Evolutionary conservation across 2,888 invertebrate species (phyloP).

Genomic region (Orchestes rusci): DNA sequence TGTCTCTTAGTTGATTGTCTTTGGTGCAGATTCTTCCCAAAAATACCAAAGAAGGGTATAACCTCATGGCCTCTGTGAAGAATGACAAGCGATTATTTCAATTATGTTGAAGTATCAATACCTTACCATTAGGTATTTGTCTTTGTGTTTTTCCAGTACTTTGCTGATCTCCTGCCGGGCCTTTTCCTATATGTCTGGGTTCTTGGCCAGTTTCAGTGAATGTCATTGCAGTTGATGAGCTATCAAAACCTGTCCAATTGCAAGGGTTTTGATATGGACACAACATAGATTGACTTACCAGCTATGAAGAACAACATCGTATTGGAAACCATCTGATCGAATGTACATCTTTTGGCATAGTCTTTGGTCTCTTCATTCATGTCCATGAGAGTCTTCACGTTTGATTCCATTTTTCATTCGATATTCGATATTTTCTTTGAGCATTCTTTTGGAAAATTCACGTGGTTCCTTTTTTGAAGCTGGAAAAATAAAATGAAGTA

Average conservation of each 20-base stretch:
- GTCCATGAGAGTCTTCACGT: conserved; percentile 32
- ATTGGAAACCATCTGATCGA: conserved; percentile 45
- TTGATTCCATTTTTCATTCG: conserved; percentile 29
- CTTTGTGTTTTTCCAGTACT: conserved; percentile 22
- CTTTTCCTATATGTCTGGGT: too few relatives aligned
- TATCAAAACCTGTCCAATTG: conserved; percentile 30
- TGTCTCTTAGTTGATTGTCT: conserved; percentile 28
- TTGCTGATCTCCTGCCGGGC: too few relatives aligned
- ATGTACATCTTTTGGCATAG: conserved; percentile 19
- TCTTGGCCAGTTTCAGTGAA: too few relatives aligned
- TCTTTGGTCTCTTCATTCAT: conserved; percentile 24
- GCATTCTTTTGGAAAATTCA: conserved; percentile 33
- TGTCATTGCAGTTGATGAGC: conserved; percentile 28
- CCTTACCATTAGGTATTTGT: too few relatives aligned
- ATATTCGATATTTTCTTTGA: too few relatives aligned
- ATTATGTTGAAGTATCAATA: too few relatives aligned
- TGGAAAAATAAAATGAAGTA: too few relatives aligned
- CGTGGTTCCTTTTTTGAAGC: too few relatives aligned
- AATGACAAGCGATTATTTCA: too few relatives aligned
- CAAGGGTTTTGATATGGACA: too few relatives aligned
- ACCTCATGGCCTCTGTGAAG: too few relatives aligned
- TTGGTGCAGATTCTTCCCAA: conserved; percentile 28
- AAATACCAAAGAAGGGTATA: too few relatives aligned
- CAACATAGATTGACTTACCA: conserved; percentile 11
- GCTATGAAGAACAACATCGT: conserved; percentile 28